Evolutionary conservation across 2,888 invertebrate genomes (phyloP), one percentile per base, ranked within the genome.

Genomic region (Globia sparganii): DNA sequence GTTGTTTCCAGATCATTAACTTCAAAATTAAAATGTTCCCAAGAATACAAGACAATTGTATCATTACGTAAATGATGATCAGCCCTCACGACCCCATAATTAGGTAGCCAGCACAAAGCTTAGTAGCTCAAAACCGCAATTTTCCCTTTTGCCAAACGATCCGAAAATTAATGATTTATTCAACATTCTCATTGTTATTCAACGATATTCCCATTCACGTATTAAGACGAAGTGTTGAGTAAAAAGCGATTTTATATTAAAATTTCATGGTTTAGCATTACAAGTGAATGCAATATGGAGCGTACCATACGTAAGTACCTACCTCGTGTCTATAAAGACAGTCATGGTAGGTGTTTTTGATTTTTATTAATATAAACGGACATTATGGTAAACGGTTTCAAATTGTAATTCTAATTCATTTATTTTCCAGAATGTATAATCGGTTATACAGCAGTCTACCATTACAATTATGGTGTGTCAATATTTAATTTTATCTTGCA

Each of bases 251-350:
- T 85, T 90, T 77, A 85, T 81, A 93, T 92, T 91, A 91, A 91
- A 91, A 87, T 92, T 91, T 91, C 89, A 91, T 90, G 89, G 86
- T 83, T 89, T 90, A 89, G 93, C 92, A 93, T 92, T 90, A 91
- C 90, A 90, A 90, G 90, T 78, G 90, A 89, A 89, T 89, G 90
- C 92, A 92, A 93, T 93, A 92, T 91, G 84, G 78, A 81, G 91
- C 91, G 89, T 90, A 91, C 89, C 89, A 64, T 40, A 86, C 87
- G 86, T 40, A 86, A 87, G 86, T 89, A 78, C 80, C 83, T 89
- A 79, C 80, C 82, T 37, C n/a, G 21, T 13, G 28, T 9, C 56
- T 64, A 64, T 66, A 37, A 6, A 34, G 64, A n/a, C 37, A n/a
- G 28, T 31, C 3, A 43, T 31, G 0, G 31, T 21, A 1, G 66